Percentiles rank a stretch among this genome's conserved stretches.
Evolutionary conservation across 2,797 vertebrate genomes (phyloP).

Genomic region (Amniataba percoides): DNA sequence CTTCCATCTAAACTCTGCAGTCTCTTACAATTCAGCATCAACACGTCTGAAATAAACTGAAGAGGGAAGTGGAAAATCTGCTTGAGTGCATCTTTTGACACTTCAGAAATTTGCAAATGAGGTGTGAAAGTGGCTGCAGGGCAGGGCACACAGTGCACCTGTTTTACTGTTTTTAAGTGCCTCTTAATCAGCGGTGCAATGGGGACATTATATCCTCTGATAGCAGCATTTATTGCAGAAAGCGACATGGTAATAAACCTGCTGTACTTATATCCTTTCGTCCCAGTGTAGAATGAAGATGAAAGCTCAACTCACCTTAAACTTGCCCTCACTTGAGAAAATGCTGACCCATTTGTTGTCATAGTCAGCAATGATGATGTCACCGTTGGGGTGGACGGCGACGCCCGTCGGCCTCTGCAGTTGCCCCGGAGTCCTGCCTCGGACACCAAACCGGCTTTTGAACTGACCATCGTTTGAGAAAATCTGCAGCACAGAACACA

Average conservation of each 20-base stretch:
- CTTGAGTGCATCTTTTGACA: background rate
- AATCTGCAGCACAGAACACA: slow-evolving; percentile 81
- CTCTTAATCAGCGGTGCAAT: background rate
- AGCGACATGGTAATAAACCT: background rate
- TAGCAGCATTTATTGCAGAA: background rate
- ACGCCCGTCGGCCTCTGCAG: slow-evolving; percentile 96
- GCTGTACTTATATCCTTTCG: background rate
- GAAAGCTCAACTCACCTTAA: slow-evolving; percentile 88
- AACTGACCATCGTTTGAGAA: slow-evolving; percentile 97
- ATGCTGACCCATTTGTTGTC: slow-evolving; percentile 99
- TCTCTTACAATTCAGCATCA: background rate
- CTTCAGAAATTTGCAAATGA: background rate
- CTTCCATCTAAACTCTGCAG: background rate
- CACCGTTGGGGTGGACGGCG: slow-evolving; percentile 95
- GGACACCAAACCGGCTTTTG: slow-evolving; percentile 95
- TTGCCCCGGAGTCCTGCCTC: slow-evolving; percentile 95
- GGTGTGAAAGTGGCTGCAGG: background rate
- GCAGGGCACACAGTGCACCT: background rate
- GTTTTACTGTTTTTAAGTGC: background rate
- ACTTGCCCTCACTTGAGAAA: slow-evolving; percentile 97
- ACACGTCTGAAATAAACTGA: background rate
- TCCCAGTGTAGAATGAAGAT: background rate
- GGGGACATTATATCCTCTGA: background rate
- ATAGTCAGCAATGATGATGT: slow-evolving; percentile 98
- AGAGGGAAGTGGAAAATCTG: slow-evolving; percentile 21